Evolutionary conservation across 2,888 invertebrate species (phyloP).

Genomic region (Amiota minor): DNA sequence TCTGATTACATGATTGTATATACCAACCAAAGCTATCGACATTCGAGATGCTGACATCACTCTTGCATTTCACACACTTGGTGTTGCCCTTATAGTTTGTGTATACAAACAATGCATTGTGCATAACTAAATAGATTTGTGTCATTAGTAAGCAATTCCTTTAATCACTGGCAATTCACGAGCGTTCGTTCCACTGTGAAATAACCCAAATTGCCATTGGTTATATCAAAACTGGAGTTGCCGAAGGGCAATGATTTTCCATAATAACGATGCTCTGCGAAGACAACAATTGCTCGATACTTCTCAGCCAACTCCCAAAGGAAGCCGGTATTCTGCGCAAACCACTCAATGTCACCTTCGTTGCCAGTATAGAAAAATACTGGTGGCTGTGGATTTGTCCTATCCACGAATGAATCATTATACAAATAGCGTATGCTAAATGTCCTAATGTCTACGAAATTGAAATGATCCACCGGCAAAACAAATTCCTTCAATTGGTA

Average conservation of each 20-base stretch:
- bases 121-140: slow-evolving; percentile 74
- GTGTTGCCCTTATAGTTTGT: slow-evolving; percentile 85
- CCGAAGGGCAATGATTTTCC: slow-evolving; percentile 93
- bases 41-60: slow-evolving; percentile 78
- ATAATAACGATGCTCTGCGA: slow-evolving; percentile 97
- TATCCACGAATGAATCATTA: slow-evolving; percentile 82
- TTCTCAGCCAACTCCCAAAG: slow-evolving; percentile 92
- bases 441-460: slow-evolving; percentile 81
- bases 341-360: slow-evolving; percentile 92
- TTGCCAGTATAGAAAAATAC: slow-evolving; percentile 93
- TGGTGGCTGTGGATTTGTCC: slow-evolving; percentile 78
- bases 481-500: slow-evolving; percentile 58
- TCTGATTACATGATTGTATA: slow-evolving; percentile 94
- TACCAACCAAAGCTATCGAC: slow-evolving; percentile 77
- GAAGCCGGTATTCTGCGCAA: slow-evolving; percentile 93
- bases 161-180: slow-evolving; percentile 37
- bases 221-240: slow-evolving; percentile 79
- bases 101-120: slow-evolving; percentile 82
- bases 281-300: slow-evolving; percentile 87
- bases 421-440: slow-evolving; percentile 83
- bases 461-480: slow-evolving; percentile 90
- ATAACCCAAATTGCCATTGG: slow-evolving; percentile 83
- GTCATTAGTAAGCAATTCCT: slow-evolving; percentile 46
- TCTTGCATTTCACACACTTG: slow-evolving; percentile 80
- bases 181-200: slow-evolving; percentile 92